phyloP scores from a whole-genome alignment of 2,113 vertebrate genomes.

The Meriones unguiculatus region DNA sequence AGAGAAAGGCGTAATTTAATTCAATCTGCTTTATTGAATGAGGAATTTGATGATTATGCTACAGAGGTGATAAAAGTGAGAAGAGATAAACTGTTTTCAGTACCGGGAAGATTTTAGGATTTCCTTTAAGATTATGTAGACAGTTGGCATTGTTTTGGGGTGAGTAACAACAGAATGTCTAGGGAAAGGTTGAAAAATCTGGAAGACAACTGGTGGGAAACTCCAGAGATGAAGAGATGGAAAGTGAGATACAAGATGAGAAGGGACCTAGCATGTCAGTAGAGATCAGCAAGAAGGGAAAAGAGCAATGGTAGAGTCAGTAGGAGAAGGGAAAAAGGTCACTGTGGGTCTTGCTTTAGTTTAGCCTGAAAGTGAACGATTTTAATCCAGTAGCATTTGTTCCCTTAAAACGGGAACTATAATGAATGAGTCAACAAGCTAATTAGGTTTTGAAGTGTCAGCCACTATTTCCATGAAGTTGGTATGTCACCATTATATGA shows the following conservation, averaged over 20 bases:
- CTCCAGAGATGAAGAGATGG: accelerated
- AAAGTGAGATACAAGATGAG: background rate
- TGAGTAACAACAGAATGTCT: background rate
- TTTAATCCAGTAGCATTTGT: background rate
- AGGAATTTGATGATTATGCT: background rate
- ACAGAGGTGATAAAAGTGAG: background rate
- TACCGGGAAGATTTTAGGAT: background rate
- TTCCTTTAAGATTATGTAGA: background rate
- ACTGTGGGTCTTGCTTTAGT: background rate
- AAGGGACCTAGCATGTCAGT: background rate
- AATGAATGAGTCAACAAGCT: background rate
- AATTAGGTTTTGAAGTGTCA: background rate
- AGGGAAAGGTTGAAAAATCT: background rate
- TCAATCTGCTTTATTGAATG: background rate
- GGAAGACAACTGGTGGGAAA: too few relatives aligned
- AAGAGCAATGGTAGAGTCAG: background rate
- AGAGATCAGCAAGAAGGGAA: background rate
- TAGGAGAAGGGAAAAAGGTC: background rate
- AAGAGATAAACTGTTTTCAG: background rate
- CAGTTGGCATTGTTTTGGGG: background rate
- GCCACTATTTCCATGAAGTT: background rate
- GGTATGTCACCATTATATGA: background rate
- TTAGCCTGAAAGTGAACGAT: background rate
- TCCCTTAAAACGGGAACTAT: background rate
- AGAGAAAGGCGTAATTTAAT: background rate